Evolutionary conservation across 2,113 vertebrate species (phyloP).

Genomic region (Alouatta palliata): DNA sequence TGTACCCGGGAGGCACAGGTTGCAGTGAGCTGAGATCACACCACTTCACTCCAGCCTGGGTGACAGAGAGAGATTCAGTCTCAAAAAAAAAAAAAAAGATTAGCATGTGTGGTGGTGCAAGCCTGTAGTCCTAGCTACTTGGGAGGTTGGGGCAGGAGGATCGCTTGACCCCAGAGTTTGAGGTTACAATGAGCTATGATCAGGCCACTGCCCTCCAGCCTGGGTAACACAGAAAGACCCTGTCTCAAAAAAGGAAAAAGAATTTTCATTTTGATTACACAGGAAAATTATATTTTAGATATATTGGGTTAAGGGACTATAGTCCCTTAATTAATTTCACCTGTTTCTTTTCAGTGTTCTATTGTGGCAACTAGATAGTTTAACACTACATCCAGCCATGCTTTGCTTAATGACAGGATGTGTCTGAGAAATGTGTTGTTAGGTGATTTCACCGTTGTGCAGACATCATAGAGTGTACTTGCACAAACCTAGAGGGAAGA

Average conservation of each 20-base stretch:
- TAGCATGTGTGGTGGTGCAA: too few species aligned
- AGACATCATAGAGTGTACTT: neutral
- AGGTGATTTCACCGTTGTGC: neutral
- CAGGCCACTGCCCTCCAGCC: too few species aligned
- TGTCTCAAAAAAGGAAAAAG: neutral
- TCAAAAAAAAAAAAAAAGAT: too few species aligned
- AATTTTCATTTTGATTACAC: neutral
- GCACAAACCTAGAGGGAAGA: neutral
- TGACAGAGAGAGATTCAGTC: too few species aligned
- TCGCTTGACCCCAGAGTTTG: too few species aligned
- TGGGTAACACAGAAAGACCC: too few species aligned
- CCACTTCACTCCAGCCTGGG: too few species aligned
- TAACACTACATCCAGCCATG: neutral
- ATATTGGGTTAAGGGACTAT: neutral
- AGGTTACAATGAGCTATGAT: too few species aligned
- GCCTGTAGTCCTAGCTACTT: too few species aligned
- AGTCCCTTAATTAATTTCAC: neutral
- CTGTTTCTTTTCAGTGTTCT: neutral
- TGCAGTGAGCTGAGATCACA: too few species aligned
- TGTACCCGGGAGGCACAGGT: too few species aligned
- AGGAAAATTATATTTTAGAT: neutral
- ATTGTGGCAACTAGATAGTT: neutral
- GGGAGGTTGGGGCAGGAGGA: too few species aligned
- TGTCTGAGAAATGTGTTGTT: neutral
- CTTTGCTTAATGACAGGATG: neutral